phyloP scores from a whole-genome alignment of 2,797 vertebrate genomes.

The Oceanodroma leucorhoa region DNA sequence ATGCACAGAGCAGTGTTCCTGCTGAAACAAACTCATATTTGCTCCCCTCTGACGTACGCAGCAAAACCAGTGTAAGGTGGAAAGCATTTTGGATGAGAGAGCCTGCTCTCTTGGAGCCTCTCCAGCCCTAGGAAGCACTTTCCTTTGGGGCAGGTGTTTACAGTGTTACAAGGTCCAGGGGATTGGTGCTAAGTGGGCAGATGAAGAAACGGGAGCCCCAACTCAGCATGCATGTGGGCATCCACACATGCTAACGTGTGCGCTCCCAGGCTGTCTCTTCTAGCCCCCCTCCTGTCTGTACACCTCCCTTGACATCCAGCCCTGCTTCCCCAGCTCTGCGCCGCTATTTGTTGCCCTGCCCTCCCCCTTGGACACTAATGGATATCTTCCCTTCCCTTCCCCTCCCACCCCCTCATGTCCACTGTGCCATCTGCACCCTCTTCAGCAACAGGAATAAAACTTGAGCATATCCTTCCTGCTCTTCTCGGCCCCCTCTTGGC shows the following conservation, averaged over 20 bases:
- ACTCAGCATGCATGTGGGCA: background rate
- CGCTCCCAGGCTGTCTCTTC: background rate
- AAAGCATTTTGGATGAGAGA: background rate
- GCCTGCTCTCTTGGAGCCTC: background rate
- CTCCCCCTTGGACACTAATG: background rate
- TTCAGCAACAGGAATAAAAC: background rate
- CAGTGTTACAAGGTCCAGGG: background rate
- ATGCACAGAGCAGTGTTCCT: background rate
- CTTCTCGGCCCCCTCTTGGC: background rate
- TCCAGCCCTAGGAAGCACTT: background rate
- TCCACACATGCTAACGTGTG: background rate
- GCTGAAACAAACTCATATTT: background rate
- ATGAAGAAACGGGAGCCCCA: background rate
- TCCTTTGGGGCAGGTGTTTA: background rate
- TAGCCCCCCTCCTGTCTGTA: background rate
- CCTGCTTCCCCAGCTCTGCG: background rate
- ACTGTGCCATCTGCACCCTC: background rate
- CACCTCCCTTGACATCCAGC: background rate
- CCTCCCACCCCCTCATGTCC: background rate
- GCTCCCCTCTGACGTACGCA: background rate
- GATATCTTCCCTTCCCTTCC: background rate
- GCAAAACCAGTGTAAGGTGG: background rate
- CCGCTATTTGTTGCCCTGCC: background rate
- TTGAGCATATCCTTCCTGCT: background rate
- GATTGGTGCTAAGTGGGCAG: background rate